These are phyloP conservation scores for Odontocerum albicorne DNA, from an alignment of 2,888 invertebrate genomes.

Conservation along the genomic window DNA sequence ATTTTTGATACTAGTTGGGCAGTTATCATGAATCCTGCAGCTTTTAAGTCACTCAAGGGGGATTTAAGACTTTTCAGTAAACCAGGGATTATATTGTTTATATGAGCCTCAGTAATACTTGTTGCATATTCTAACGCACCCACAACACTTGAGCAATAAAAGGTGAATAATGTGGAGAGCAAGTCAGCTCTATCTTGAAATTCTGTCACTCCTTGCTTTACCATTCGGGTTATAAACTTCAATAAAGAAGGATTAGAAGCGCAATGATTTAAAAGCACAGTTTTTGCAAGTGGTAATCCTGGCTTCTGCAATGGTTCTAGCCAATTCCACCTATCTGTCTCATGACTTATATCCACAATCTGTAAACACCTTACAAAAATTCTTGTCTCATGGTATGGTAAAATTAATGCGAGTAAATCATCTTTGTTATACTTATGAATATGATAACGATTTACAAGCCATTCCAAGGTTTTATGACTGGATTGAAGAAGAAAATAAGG, in stretches of 20 bases:
- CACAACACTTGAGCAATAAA: constrained; percentile 75
- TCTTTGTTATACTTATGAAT: constrained; percentile 88
- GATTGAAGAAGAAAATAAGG: constrained; percentile 88
- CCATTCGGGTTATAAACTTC: constrained; percentile 62
- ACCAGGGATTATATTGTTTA: constrained; percentile 70
- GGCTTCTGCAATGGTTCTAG: constrained; percentile 71
- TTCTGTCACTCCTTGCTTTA: constrained; percentile 59
- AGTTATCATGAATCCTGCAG: constrained; percentile 73
- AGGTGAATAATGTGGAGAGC: constrained; percentile 74
- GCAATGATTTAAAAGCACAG: constrained; percentile 72
- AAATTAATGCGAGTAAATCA: constrained; percentile 73
- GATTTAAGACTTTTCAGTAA: constrained; percentile 73
- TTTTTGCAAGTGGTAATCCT: constrained; percentile 73
- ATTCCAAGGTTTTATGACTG: constrained; percentile 88
- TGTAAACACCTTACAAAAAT: constrained; percentile 84
- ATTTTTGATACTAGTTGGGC: constrained; percentile 69
- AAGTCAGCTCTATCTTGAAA: constrained; percentile 60
- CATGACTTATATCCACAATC: constrained; percentile 65
- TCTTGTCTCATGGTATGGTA: constrained; percentile 93
- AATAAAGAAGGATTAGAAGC: constrained; percentile 64
- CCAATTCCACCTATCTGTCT: constrained; percentile 74
- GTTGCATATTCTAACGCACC: constrained; percentile 66
- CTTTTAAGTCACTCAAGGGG: constrained; percentile 67
- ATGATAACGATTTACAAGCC: constrained; percentile 88
- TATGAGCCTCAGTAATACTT: constrained; percentile 62